These are phyloP conservation scores for Megaceryle maxima DNA, from an alignment of 2,113 vertebrate genomes.

Conservation along the genomic window DNA sequence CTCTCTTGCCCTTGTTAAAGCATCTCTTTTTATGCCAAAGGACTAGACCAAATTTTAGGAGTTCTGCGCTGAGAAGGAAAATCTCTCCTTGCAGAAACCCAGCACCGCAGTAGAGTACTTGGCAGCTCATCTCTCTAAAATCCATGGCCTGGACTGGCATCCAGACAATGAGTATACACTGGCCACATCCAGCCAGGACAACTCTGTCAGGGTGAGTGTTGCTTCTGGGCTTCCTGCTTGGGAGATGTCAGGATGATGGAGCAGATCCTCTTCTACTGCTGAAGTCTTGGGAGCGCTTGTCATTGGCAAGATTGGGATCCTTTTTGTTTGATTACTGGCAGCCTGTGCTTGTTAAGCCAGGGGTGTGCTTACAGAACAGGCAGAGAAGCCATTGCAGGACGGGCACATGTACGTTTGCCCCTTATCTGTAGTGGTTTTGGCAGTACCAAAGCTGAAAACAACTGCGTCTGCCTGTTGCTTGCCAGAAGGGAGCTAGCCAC, in stretches of 20 bases:
- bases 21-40: not conserved
- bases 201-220: slow-evolving; percentile 90
- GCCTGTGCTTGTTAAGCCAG: not conserved
- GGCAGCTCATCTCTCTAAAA: slow-evolving; percentile 96
- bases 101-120: slow-evolving; percentile 94
- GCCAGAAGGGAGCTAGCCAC: not conserved
- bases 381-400: not conserved
- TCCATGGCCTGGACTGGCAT: slow-evolving; percentile 97
- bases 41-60: not conserved
- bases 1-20: not conserved
- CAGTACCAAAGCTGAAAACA: not conserved
- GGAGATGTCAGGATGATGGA: not conserved
- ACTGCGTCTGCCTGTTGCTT: not conserved
- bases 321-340: not conserved
- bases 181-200: slow-evolving; percentile 97
- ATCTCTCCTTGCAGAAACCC: slow-evolving; percentile 85
- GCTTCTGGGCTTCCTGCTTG: not conserved
- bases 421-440: not conserved
- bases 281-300: not conserved
- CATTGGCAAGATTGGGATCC: not conserved
- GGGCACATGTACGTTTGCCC: not conserved
- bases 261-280: not conserved
- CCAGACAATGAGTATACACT: slow-evolving; percentile 93
- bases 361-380: not conserved
- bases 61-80: not conserved